Conservation (phyloP, 2,113 vertebrate species). For the Labeo rohita region DNA sequence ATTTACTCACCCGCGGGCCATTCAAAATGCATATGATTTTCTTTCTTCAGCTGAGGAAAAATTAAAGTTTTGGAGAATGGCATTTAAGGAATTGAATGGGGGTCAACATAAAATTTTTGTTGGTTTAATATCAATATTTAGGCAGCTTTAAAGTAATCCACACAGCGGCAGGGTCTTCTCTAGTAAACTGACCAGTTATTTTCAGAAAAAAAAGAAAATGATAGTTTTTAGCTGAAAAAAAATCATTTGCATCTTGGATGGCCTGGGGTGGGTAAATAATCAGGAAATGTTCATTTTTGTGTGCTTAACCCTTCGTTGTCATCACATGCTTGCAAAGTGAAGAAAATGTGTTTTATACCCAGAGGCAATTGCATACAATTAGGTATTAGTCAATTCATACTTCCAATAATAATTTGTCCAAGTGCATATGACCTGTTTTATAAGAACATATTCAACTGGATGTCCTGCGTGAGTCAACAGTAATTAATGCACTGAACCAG, state of each 20-base stretch:
- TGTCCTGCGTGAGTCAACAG: background rate
- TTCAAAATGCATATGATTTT: too few relatives aligned
- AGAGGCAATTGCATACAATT: background rate
- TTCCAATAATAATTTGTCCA: background rate
- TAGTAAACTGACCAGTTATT: too few relatives aligned
- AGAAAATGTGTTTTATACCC: background rate
- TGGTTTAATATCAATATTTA: too few relatives aligned
- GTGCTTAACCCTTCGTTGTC: background rate
- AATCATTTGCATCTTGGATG: background rate
- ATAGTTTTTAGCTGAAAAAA: background rate
- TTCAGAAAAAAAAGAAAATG: too few relatives aligned
- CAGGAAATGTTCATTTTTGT: background rate
- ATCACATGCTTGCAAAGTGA: background rate
- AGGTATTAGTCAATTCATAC: background rate
- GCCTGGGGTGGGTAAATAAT: background rate
- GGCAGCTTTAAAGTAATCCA: too few relatives aligned
- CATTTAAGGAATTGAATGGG: too few relatives aligned
- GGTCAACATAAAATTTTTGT: too few relatives aligned
- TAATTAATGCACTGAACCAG: background rate
- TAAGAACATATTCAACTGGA: constrained; percentile 13
- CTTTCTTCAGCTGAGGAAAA: too few relatives aligned
- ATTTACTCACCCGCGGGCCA: too few relatives aligned
- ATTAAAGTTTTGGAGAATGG: too few relatives aligned
- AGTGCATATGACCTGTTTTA: background rate
- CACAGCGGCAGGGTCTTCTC: too few relatives aligned